These are phyloP conservation scores for Cydia amplana DNA, from an alignment of 1,140 invertebrate genomes.

Conservation along the genomic window DNA sequence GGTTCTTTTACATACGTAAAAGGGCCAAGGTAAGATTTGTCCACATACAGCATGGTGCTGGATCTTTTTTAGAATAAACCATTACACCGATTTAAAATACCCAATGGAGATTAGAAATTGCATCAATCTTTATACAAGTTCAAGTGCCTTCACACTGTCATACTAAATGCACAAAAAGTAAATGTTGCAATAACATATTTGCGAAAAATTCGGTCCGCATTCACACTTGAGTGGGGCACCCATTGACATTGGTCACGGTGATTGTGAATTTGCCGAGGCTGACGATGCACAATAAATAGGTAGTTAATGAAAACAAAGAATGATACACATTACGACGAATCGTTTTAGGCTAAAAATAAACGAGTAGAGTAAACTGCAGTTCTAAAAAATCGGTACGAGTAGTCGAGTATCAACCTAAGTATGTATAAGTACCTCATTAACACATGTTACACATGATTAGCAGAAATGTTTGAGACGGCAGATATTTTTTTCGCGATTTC, in stretches of 20 bases:
- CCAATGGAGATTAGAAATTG: neutral
- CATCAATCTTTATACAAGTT: neutral
- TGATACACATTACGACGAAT: too few relatives aligned
- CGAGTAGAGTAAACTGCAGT: too few relatives aligned
- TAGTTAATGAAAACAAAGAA: neutral
- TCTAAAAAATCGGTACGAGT: too few relatives aligned
- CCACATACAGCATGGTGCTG: neutral
- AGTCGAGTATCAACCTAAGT: too few relatives aligned
- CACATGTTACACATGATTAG: too few relatives aligned
- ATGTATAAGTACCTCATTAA: too few relatives aligned
- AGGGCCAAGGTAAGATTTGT: neutral
- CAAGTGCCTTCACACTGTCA: neutral
- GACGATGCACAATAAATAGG: neutral
- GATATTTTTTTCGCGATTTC: too few relatives aligned
- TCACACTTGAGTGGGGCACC: neutral
- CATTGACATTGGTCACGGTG: slow-evolving; percentile 3
- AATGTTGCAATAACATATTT: slow-evolving; percentile 4
- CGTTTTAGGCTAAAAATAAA: too few relatives aligned
- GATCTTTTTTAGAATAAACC: neutral
- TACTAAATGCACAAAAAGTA: neutral
- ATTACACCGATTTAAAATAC: neutral
- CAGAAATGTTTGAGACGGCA: too few relatives aligned
- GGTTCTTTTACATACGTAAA: neutral
- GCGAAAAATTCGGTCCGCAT: neutral
- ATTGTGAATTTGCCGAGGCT: neutral